Evolutionary conservation across 2,797 vertebrate species (phyloP), one percentile per base, ranked within the genome.

Genomic region (Neomorphus geoffroyi): DNA sequence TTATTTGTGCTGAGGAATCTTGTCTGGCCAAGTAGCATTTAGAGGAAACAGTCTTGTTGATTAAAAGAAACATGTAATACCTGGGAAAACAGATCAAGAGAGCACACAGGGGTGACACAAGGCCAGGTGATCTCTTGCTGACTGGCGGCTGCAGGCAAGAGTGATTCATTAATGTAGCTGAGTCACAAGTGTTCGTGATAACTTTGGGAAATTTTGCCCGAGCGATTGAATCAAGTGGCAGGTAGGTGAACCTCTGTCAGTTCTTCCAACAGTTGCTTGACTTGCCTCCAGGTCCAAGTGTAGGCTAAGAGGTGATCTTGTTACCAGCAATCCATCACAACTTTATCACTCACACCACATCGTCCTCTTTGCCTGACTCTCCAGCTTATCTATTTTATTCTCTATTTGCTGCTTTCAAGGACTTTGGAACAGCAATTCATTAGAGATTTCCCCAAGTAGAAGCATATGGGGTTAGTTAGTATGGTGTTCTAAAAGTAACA

Each of bases 141-240:
- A 66, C 27, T 79, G 62, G 57, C 4, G 28, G 73, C 65, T 78
- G 24, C 61, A 64, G 73, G 61, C 83, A 83, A 81, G 78, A 82
- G 18, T 4, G 4, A 53, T 45, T 93, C 33, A 67, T 80, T 85
- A 88, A 70, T 0, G 8, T 61, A 80, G 95, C 57, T 7, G 26
- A 87, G 53, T 74, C 53, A 71, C 30, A 51, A 24, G 84, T 50
- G 65, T 87, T 64, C 89, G 28, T 33, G 23, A 81, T 45, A 86
- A 86, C 1, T 0, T 15, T 69, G 45, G 61, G 64, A 48, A 97
- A 65, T 39, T 74, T 90, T 83, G 67, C 72, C 66, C 0, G 0
- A 92, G 60, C 62, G 45, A 93, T 95, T 96, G 94, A 96, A 90
- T 50, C 14, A 43, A 96, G 81, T 11, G n/a, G 65, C 60, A 92